Evolutionary conservation across 2,888 invertebrate species (phyloP), one percentile per base, ranked within the genome.

Genomic region (Anthrax anthrax): DNA sequence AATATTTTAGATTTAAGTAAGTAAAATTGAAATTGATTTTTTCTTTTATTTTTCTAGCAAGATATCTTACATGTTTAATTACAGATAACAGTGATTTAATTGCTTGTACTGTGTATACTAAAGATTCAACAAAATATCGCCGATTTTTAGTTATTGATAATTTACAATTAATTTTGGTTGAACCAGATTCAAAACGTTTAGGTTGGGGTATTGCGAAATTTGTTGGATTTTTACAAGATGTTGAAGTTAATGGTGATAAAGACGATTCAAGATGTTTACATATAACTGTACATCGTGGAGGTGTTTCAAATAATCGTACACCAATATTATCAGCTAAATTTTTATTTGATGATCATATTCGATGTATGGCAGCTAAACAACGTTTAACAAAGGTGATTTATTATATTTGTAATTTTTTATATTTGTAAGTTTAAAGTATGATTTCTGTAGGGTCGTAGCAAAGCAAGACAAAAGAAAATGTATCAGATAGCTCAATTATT

Each of bases 291-390:
- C 91, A 95, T 67, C 82, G 87, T 57, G 86, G 86, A 1, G 65
- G 66, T 1, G 72, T 72, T 0, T 76, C 80, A 0, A 70, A 80
- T 19, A 82, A 83, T 46, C 73, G 84, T 42, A 78, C 84, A 0
- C 85, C 90, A 1, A 67, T 91, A n/a, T 69, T 94, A 10, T 79
- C 86, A 4, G 89, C 92, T 12, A 91, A 87, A 67, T 96, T 98
- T 68, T 79, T 96, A 50, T 98, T 98, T 64, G 97, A 98, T 63
- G 98, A 98, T 71, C 96, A 97, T 63, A 98, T 98, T 55, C 77
- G 97, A 29, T 97, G 96, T 62, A 95, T 97, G 95, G 96, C 97
- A 17, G 97, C 97, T 19, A 97, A 96, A 61, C 97, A 97, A 66
- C 66, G 81, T 37, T 67, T 82, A 8, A 80, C 80, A 2, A 82